Evolutionary conservation across 2,888 invertebrate genomes (phyloP), one percentile per base, ranked within the genome.

Genomic region (Scaptomyza polygonia): DNA sequence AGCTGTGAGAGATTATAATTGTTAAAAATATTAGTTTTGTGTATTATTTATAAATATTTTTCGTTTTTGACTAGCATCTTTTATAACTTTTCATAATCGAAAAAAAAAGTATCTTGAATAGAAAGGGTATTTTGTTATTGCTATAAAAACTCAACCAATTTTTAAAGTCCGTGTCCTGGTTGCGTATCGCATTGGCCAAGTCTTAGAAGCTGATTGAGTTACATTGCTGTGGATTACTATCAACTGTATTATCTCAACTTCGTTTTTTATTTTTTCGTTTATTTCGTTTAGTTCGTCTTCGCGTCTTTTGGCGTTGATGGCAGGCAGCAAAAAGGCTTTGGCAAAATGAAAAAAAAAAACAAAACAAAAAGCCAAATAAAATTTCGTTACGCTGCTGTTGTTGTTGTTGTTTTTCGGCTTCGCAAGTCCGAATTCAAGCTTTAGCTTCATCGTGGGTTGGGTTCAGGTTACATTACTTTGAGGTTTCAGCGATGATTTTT

Each of bases 151-250:
- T 48, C 12, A n/a, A 5, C 8, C 8, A 9, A 2, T 29, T 34
- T n/a, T 25, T 18, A 18, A 45, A 40, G 42, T 44, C 44, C 48
- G 55, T 44, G 80, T 82, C 71, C 73, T 80, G 72, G 63, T 75
- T 73, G 77, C 81, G 80, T 83, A 83, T 77, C 72, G 68, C 78
- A 57, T 65, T 81, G 67, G 64, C 57, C 61, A 47, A 71, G 67
- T 39, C 85, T 85, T 87, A 83, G 88, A 84, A 77, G 75, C 72
- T 79, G 85, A 88, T 86, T 88, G 85, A 88, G 85, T 86, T 86
- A 86, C 85, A 86, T 86, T 88, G 77, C 85, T 79, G 86, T 66
- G 86, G 86, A 88, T 88, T 86, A 88, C 87, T 87, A 86, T 88
- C 88, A 80, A 86, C 87, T 79, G 87, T 73, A 86, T 87, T 87